Conservation (phyloP, 2,797 vertebrate species). For the Falco rusticolus region DNA sequence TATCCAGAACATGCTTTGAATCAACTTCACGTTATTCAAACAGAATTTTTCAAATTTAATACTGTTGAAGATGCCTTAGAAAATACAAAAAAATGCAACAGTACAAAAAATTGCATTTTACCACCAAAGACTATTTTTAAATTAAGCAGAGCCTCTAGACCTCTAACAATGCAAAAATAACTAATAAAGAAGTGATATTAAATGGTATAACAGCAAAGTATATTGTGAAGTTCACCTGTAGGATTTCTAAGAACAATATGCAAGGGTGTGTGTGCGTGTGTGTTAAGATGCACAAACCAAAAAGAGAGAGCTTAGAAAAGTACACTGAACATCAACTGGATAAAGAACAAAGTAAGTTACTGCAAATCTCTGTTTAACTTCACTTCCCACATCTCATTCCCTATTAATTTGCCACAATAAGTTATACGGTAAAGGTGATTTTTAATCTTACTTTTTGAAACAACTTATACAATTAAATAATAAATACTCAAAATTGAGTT, state of each 20-base stretch:
- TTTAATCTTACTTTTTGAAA: not conserved
- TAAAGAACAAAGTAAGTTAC: not conserved
- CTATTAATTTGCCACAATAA: not conserved
- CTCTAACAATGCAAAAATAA: not conserved
- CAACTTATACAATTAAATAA: not conserved
- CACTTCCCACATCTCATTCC: not conserved
- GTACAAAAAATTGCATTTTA: not conserved
- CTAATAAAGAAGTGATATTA: not conserved
- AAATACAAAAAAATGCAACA: not conserved
- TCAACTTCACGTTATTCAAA: not conserved
- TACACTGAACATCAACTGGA: not conserved
- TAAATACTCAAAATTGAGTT: not conserved
- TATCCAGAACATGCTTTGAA: not conserved
- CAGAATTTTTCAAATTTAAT: not conserved
- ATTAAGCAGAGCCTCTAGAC: not conserved
- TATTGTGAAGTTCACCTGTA: not conserved
- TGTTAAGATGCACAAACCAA: not conserved
- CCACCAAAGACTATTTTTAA: not conserved
- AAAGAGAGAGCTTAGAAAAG: not conserved
- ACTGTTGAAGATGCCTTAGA: not conserved
- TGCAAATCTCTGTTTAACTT: not conserved
- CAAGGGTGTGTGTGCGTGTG: no score
- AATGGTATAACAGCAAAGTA: not conserved
- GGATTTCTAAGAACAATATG: not conserved
- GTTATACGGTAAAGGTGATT: not conserved